Evolutionary conservation across 2,113 vertebrate genomes (phyloP), one percentile per base, ranked within the genome.

Genomic region (Spea multiplicata): DNA sequence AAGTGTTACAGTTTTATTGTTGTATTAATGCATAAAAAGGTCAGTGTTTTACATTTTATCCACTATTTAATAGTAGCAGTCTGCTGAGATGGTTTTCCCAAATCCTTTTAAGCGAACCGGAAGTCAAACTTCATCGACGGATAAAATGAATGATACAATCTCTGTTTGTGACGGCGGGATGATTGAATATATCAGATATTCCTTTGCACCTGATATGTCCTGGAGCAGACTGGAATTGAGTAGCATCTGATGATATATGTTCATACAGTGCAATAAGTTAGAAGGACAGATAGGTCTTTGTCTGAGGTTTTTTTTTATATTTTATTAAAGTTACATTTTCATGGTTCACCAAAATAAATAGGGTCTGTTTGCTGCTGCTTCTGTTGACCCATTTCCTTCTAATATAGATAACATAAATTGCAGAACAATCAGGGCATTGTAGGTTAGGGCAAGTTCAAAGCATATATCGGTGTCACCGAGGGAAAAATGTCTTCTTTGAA

Each of bases 311-410:
- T 44, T 9, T 68, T 79, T 79, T 30, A 30, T 30, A 30, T 80
- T 71, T 80, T 71, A 80, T 80, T 80, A 80, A 74, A 74, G 61
- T 74, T 71, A 67, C 71, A 73, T 80, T 80, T 80, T 80, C 64
- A 80, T 46, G 78, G 71, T 68, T 80, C 78, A 80, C 71, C 71
- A 74, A 52, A 59, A 74, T 74, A 67, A 73, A 71, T 71, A 80
- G 55, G 78, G 48, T 80, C 78, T 74, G 76, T 71, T 61, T 73
- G 73, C 78, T 80, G 65, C 71, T 57, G 73, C 71, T 74, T 80
- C 65, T 74, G 71, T 55, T 72, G 16, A 74, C 46, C 78, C 45
- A 45, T 74, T 68, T 80, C 74, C 73, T 74, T 74, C 78, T 66
- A 74, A 68, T 74, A 80, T 67, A 80, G 78, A 80, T 80, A 80